Percentiles rank a stretch among this genome's conserved stretches.
Evolutionary conservation across 1,140 invertebrate genomes (phyloP).

Genomic region (Drosophila orena): DNA sequence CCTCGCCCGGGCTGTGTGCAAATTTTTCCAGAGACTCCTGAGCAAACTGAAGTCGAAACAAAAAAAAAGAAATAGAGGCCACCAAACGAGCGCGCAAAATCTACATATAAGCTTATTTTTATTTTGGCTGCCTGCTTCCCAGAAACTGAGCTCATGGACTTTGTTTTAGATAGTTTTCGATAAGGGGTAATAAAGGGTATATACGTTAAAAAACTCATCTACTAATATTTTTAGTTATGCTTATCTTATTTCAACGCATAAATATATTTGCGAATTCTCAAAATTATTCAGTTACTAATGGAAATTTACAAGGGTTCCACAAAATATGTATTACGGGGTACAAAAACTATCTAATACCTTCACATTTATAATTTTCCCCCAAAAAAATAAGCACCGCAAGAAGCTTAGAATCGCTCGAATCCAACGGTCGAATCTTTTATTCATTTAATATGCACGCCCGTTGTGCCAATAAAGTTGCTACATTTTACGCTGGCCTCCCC

Average conservation of each 20-base stretch:
- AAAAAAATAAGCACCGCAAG: slow-evolving; percentile 16
- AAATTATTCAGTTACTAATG: no score
- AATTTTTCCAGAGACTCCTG: slow-evolving; percentile 22
- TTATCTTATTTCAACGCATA: no score
- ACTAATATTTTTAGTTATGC: no score
- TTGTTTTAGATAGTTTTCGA: slow-evolving; percentile 13
- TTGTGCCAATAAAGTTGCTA: slow-evolving; percentile 80
- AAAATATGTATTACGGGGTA: slow-evolving; percentile 17
- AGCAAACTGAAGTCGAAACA: neutral
- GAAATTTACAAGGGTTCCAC: no score
- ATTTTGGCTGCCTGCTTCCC: slow-evolving; percentile 45
- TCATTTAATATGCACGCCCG: slow-evolving; percentile 80
- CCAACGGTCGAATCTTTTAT: slow-evolving; percentile 58
- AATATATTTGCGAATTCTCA: no score
- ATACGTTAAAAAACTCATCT: neutral
- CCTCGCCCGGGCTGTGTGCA: slow-evolving; percentile 22
- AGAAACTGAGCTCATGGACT: slow-evolving; percentile 35
- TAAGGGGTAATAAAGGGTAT: slow-evolving; percentile 7
- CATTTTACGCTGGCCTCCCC: slow-evolving; percentile 66
- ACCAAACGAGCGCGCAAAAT: slow-evolving; percentile 51
- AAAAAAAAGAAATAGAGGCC: slow-evolving; percentile 21
- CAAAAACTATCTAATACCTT: neutral
- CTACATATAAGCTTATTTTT: slow-evolving; percentile 56
- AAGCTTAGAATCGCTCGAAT: slow-evolving; percentile 19
- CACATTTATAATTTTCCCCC: neutral